These are phyloP conservation scores for Hypotaenidia okinawae DNA, from an alignment of 2,797 vertebrate species.

Conservation along the genomic window DNA sequence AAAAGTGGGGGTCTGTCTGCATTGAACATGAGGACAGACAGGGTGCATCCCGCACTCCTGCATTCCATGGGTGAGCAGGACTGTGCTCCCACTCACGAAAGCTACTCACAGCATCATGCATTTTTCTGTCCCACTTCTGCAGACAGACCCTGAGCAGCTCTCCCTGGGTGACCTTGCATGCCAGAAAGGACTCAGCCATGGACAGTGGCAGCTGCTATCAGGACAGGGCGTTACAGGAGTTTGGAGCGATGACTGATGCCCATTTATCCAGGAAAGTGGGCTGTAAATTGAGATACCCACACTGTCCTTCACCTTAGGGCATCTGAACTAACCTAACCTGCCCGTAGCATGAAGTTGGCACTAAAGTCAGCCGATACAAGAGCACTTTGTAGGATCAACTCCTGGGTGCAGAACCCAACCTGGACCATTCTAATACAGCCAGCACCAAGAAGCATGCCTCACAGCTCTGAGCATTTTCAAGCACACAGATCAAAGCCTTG, in stretches of 20 bases:
- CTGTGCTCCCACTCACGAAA: accelerated
- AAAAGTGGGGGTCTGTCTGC: background rate
- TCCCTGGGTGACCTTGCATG: background rate
- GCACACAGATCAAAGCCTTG: background rate
- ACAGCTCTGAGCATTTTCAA: background rate
- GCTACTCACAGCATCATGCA: background rate
- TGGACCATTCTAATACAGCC: background rate
- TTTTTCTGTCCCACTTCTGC: background rate
- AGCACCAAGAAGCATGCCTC: background rate
- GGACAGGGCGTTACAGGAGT: accelerated
- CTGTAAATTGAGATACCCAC: background rate
- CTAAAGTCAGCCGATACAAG: background rate
- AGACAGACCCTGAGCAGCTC: background rate
- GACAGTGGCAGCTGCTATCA: background rate
- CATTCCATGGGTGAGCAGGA: background rate
- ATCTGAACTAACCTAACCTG: background rate
- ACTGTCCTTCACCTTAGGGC: background rate
- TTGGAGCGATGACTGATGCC: accelerated
- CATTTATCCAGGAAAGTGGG: background rate
- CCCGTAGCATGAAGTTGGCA: background rate
- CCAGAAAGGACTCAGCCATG: background rate
- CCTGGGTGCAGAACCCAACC: background rate
- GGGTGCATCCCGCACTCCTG: background rate
- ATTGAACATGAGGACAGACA: background rate
- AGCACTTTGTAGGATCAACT: background rate